Evolutionary conservation across 2,113 vertebrate species (phyloP).

Genomic region (Gavialis gangeticus): DNA sequence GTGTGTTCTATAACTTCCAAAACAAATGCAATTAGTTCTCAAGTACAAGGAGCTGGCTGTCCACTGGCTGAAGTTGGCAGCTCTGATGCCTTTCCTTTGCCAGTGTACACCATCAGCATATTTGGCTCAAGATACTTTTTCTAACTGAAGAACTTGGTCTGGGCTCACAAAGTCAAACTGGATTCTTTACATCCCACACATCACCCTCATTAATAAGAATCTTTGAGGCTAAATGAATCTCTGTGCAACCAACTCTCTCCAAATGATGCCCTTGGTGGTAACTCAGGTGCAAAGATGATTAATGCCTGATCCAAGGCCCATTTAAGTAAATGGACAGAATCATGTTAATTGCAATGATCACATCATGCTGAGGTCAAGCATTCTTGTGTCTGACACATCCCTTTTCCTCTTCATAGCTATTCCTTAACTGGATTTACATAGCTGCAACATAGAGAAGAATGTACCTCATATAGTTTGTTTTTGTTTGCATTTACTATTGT

Average conservation of each 20-base stretch:
- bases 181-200: neutral
- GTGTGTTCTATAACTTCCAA: neutral
- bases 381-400: neutral
- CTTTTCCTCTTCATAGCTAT: neutral
- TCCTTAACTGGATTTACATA: neutral
- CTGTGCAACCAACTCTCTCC: neutral
- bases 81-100: neutral
- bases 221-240: constrained; percentile 1
- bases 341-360: neutral
- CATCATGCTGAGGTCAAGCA: neutral
- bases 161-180: neutral
- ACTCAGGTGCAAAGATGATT: neutral
- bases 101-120: neutral
- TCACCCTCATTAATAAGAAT: constrained; percentile 2
- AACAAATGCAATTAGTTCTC: neutral
- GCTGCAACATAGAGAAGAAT: neutral
- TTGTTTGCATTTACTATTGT: neutral
- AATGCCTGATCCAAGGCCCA: neutral
- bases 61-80: neutral
- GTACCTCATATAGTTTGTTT: neutral
- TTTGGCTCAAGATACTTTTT: neutral
- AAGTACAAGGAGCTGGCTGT: neutral
- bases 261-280: neutral
- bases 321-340: neutral
- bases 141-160: neutral